phyloP scores from a whole-genome alignment of 2,113 vertebrate species.

The Lophochroa leadbeateri region DNA sequence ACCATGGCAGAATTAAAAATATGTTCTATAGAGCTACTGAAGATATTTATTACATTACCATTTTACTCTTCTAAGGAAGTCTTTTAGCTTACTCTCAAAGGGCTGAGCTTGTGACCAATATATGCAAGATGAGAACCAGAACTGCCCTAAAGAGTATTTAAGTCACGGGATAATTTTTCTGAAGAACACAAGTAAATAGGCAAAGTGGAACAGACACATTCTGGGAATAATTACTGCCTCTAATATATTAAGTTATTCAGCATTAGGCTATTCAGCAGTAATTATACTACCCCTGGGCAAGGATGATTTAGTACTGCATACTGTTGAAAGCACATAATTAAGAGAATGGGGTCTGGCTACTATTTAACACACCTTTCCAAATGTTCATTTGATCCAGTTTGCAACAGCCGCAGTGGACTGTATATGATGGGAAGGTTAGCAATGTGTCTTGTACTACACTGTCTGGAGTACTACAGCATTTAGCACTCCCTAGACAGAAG shows the following conservation, averaged over 20 bases:
- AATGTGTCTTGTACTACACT: neutral
- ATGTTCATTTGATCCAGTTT: slow-evolving; percentile 4
- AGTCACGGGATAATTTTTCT: slow-evolving; percentile 41
- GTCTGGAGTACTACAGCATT: neutral
- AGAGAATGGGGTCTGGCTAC: slow-evolving; percentile 49
- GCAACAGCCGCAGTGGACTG: neutral
- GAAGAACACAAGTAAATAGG: slow-evolving; percentile 49
- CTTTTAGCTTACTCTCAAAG: neutral
- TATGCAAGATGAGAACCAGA: neutral
- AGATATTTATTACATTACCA: slow-evolving; percentile 16
- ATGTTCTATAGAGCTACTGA: neutral
- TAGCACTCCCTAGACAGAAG: neutral
- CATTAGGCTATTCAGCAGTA: slow-evolving; percentile 46
- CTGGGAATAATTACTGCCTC: slow-evolving; percentile 53
- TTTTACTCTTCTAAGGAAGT: neutral
- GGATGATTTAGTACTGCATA: slow-evolving; percentile 36
- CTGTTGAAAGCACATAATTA: slow-evolving; percentile 30
- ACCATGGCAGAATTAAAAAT: slow-evolving; percentile 22
- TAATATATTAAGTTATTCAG: slow-evolving; percentile 45
- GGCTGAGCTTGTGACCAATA: slow-evolving; percentile 12
- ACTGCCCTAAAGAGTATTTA: slow-evolving; percentile 16
- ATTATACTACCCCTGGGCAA: slow-evolving; percentile 57
- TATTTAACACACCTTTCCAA: slow-evolving; percentile 56
- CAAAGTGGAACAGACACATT: slow-evolving; percentile 21
- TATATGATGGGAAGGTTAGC: neutral